These are phyloP conservation scores for Cladorhizidae sp. DNA, from an alignment of 37 sponge, comb jelly and placozoan genomes.

Conservation along the genomic window DNA sequence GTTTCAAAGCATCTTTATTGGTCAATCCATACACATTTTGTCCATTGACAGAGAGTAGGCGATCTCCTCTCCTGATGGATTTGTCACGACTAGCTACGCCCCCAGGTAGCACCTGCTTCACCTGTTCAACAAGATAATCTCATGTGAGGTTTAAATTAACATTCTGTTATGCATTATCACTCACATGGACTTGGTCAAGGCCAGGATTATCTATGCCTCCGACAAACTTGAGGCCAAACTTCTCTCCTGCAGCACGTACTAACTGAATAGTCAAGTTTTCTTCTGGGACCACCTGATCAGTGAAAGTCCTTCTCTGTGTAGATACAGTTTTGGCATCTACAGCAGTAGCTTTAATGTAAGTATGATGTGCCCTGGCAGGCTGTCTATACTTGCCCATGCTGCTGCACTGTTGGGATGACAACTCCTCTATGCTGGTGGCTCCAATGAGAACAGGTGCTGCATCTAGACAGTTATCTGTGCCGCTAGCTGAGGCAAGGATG, in stretches of 20 bases:
- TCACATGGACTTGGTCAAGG: conserved; percentile 24
- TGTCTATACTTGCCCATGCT: no score
- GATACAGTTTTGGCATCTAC: no score
- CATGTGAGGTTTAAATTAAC: not conserved
- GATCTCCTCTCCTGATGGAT: conserved; percentile 53
- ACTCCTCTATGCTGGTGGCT: no score
- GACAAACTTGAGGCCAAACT: conserved; percentile 56
- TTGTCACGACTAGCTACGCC: conserved; percentile 57
- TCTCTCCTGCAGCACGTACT: not conserved
- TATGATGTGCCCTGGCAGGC: no score
- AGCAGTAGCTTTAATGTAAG: no score
- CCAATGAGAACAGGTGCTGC: no score
- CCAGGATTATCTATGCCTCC: conserved; percentile 64
- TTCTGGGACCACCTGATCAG: not conserved
- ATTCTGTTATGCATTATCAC: not conserved
- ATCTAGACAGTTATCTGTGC: no score
- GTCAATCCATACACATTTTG: conserved; percentile 39
- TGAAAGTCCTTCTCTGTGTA: no score
- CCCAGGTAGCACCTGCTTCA: conserved; percentile 57
- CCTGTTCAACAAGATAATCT: conserved; percentile 20
- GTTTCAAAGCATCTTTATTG: conserved; percentile 28
- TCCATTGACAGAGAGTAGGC: conserved; percentile 72
- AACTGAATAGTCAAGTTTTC: conserved; percentile 25
- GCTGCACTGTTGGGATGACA: no score
- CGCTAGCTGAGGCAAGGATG: no score